phyloP scores from a whole-genome alignment of 2,888 invertebrate genomes.

The Mongoloraphidia duomilia region DNA sequence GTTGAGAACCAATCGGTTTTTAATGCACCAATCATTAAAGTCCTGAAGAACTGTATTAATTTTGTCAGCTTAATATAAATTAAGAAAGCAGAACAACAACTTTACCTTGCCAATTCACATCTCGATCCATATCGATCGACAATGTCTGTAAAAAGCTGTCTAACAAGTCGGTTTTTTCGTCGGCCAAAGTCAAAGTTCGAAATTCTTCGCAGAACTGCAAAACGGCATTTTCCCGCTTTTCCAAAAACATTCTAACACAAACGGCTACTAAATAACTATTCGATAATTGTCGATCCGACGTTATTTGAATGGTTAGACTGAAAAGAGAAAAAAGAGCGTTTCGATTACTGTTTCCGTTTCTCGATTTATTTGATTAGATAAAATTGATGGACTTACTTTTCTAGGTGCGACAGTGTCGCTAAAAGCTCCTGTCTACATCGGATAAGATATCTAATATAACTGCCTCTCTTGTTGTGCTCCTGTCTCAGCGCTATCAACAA shows the following conservation, averaged over 20 bases:
- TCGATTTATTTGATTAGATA: background rate
- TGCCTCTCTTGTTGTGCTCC: slow-evolving; percentile 62
- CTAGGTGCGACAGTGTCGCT: slow-evolving; percentile 56
- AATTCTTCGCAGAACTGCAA: slow-evolving; percentile 69
- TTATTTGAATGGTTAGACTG: slow-evolving; percentile 42
- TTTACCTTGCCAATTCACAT: slow-evolving; percentile 58
- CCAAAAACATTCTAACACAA: slow-evolving; percentile 68
- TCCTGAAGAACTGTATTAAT: no score
- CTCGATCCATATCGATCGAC: slow-evolving; percentile 51
- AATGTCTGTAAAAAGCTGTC: slow-evolving; percentile 64
- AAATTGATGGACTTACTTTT: slow-evolving; percentile 33
- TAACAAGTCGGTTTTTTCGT: slow-evolving; percentile 83
- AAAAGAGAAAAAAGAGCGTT: slow-evolving; percentile 12
- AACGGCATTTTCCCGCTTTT: slow-evolving; percentile 58
- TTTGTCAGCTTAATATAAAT: background rate
- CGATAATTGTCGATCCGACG: slow-evolving; percentile 55
- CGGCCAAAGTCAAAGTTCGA: slow-evolving; percentile 61
- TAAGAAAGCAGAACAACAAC: slow-evolving; percentile 5
- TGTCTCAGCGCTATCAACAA: slow-evolving; percentile 58
- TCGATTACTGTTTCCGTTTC: background rate
- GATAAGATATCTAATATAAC: slow-evolving; percentile 70
- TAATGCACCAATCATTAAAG: no score
- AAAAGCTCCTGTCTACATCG: slow-evolving; percentile 66
- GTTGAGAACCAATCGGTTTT: no score
- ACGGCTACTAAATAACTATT: slow-evolving; percentile 58